phyloP scores from a whole-genome alignment of 1,140 invertebrate species.

The Eumaeus atala region DNA sequence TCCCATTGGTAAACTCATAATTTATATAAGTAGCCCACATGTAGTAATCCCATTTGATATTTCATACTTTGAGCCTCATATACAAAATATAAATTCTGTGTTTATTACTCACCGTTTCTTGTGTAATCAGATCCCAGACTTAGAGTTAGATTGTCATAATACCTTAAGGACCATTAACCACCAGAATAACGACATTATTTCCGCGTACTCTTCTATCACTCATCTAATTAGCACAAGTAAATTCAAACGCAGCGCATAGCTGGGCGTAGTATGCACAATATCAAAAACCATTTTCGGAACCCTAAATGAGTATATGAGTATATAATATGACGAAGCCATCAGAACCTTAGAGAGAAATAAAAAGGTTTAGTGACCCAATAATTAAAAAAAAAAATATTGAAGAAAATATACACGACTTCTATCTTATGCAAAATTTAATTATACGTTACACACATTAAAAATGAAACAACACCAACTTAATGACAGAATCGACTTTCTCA shows the following conservation, averaged over 20 bases:
- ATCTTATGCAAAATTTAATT: no score
- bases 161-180: not conserved
- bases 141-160: not conserved
- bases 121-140: not conserved
- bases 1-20: not conserved
- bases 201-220: not conserved
- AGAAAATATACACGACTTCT: no score
- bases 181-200: no score
- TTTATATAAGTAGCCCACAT: not conserved
- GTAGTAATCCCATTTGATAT: not conserved
- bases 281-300: slow-evolving; percentile 27
- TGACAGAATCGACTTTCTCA: no score
- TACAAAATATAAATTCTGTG: not conserved
- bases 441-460: no score
- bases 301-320: no score
- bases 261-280: slow-evolving; percentile 21
- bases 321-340: no score
- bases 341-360: no score
- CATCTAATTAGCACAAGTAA: slow-evolving; percentile 12
- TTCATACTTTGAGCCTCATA: not conserved
- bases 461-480: no score
- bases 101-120: not conserved
- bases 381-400: no score
- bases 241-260: slow-evolving; percentile 22
- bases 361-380: no score